Evolutionary conservation across 2,797 vertebrate species (phyloP), one percentile per base, ranked within the genome.

Genomic region (Megaceryle alcyon): DNA sequence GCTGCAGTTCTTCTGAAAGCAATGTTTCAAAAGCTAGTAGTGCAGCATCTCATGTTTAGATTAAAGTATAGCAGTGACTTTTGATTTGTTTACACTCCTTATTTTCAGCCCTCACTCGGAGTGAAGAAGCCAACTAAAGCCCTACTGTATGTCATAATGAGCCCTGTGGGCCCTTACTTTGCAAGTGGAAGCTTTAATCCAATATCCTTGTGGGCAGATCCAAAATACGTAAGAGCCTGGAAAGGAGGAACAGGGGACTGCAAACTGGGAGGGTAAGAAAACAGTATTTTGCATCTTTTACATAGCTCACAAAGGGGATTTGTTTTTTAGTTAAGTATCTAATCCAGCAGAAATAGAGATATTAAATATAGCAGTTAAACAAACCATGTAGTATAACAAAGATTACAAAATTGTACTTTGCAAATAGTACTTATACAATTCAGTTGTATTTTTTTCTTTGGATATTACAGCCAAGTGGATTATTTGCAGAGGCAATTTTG

Each of bases 181-280:
- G 96, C 97, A 73, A 98, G 95, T 2, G 98, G 97, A 60, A 93
- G 66, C 56, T 98, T 98, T 86, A 98, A 94, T 28, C 97, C 98
- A 2, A 95, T 99, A 86, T 99, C 99, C 28, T 94, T 99, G 57
- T 99, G 98, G 99, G 99, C 99, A 4, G 98, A 99, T 94, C 98
- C 98, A 3, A 99, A 99, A 94, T 99, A 98, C 2, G 98, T 98
- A 25, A 97, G 99, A 84, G 98, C 99, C 29, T 99, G 99, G 99
- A 98, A 97, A 97, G 99, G 99, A 82, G 99, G 99, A 70, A 99
- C 98, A 0, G 99, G 99, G 15, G 98, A 99, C 98, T 99, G 98
- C 98, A 99, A 99, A 95, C 92, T 99, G 94, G 99, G 99, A 97
- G 99, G 98, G 99, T 99, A 95, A 95, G 98, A 56, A 85, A 93